Evolutionary conservation across 2,797 vertebrate genomes (phyloP), one percentile per base, ranked within the genome.

Genomic region (Notolabrus celidotus): DNA sequence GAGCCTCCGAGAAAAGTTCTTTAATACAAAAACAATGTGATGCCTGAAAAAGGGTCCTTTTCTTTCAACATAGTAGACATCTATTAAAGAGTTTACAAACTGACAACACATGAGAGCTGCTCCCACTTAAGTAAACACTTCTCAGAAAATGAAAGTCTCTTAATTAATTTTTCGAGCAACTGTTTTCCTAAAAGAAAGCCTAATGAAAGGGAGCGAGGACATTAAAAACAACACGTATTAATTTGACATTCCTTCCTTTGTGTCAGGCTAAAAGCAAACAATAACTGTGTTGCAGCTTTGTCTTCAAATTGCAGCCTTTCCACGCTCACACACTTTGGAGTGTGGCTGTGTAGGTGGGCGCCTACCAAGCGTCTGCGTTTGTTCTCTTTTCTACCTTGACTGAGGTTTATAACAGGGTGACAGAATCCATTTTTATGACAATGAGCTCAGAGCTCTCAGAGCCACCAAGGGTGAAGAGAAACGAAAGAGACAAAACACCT

Each of bases 391-490:
- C 64, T 74, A 79, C 80, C 70, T 81, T 71, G 62, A 79, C 86
- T 66, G 79, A 83, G 74, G 81, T 82, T 74, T 80, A 83, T 20
- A 74, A 65, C 52, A 0, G 58, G 67, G 66, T 73, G 83, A 80
- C 80, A 86, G 77, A 84, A 83, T 86, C 80, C 76, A 89, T 90
- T 89, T 92, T 89, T 87, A 90, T 88, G 89, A 88, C 88, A 86
- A 92, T 87, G 86, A 92, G 84, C 86, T 82, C 71, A 49, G 82
- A 85, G 86, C 80, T 64, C 77, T 69, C 70, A 71, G 82, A 78
- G 79, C 79, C 71, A 74, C 80, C 10, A 22, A 74, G 72, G 86
- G 79, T 57, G 73, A 74, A 29, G 68, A 55, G 60, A 65, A 42
- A 60, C 70, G 50, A 52, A 59, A 72, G 78, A 86, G 83, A 89